Evolutionary conservation across 2,797 vertebrate species (phyloP).

Genomic region (Dromococcyx pavoninus): DNA sequence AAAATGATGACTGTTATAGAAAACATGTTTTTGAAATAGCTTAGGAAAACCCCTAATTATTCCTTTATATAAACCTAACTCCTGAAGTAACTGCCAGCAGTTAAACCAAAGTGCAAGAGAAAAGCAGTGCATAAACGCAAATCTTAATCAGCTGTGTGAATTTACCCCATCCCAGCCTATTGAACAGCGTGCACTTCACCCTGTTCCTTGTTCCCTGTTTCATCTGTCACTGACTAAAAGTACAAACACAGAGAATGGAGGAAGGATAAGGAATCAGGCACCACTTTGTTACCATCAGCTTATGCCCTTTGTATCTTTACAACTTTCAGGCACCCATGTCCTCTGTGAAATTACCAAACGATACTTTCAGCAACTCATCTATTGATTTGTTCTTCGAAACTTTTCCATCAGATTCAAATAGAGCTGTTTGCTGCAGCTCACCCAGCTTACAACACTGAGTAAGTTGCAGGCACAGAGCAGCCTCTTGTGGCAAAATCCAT

Average conservation of each 20-base stretch:
- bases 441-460: not conserved
- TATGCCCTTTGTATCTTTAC: not conserved
- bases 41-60: not conserved
- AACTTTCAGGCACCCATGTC: not conserved
- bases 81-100: not conserved
- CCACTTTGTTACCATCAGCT: not conserved
- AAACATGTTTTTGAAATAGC: not conserved
- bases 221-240: not conserved
- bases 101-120: not conserved
- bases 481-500: constrained; percentile 54
- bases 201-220: not conserved
- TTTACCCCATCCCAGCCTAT: not conserved
- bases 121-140: not conserved
- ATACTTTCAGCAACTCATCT: not conserved
- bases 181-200: not conserved
- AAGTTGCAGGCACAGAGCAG: not conserved
- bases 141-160: not conserved
- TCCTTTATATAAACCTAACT: not conserved
- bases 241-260: not conserved
- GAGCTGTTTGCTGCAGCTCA: not conserved
- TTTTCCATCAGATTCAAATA: not conserved
- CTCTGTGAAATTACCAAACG: not conserved
- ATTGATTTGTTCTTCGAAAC: not conserved
- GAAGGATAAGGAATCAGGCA: not conserved
- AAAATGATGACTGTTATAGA: not conserved